Conservation (phyloP, 1,140 invertebrate species). For the Coelopa frigida region DNA sequence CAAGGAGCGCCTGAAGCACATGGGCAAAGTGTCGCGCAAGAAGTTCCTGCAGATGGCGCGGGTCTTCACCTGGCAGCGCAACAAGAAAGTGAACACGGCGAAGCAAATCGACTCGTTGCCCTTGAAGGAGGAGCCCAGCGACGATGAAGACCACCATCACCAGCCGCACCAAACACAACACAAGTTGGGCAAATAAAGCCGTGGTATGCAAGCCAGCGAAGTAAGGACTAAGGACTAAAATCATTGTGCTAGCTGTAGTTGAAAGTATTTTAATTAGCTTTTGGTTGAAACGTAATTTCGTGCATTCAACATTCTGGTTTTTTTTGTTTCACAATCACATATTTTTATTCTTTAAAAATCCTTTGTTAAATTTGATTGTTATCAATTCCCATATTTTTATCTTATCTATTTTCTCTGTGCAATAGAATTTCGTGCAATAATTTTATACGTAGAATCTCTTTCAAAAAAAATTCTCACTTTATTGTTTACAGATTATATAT, state of each 20-base stretch:
- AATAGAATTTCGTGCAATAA: too few relatives aligned
- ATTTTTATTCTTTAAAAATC: slow-evolving; percentile 2
- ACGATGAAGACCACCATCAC: slow-evolving; percentile 49
- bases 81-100: slow-evolving; percentile 59
- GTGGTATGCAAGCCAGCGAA: too few relatives aligned
- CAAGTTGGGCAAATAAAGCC: slow-evolving; percentile 19
- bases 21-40: slow-evolving; percentile 79
- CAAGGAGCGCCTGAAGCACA: slow-evolving; percentile 74
- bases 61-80: slow-evolving; percentile 62
- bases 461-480: neutral
- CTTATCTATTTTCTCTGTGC: too few relatives aligned
- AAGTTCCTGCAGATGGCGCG: slow-evolving; percentile 75
- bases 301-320: neutral
- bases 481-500: slow-evolving; percentile 2
- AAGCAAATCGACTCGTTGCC: slow-evolving; percentile 51
- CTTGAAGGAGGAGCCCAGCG: slow-evolving; percentile 55
- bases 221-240: too few relatives aligned
- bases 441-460: too few relatives aligned
- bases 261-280: slow-evolving; percentile 5
- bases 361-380: slow-evolving; percentile 4
- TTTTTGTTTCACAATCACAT: neutral
- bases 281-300: neutral
- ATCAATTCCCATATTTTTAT: too few relatives aligned
- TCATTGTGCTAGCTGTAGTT: too few relatives aligned
- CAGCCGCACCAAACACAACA: slow-evolving; percentile 27